These are phyloP conservation scores for Miniopterus natalensis DNA, from an alignment of 2,113 vertebrate species.

Conservation along the genomic window DNA sequence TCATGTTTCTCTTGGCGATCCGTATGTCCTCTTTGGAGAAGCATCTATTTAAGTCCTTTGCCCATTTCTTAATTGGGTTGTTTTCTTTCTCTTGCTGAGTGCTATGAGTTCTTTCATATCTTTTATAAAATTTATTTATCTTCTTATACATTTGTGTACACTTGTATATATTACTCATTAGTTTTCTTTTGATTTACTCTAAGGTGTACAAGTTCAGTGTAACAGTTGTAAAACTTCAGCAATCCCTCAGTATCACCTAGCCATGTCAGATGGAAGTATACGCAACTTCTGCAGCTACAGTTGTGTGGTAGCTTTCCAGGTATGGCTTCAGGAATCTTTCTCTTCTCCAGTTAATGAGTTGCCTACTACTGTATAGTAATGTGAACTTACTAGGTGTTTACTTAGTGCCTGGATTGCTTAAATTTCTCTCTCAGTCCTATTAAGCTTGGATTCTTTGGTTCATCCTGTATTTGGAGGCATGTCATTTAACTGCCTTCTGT, in stretches of 20 bases:
- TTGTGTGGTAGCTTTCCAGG: slow-evolving; percentile 97
- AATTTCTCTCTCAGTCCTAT: slow-evolving; percentile 10
- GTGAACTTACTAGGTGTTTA: slow-evolving; percentile 18
- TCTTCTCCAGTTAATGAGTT: slow-evolving; percentile 60
- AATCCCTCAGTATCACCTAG: slow-evolving; percentile 96
- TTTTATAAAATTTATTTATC: slow-evolving; percentile 56
- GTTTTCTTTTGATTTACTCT: slow-evolving; percentile 72
- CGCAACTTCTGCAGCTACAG: slow-evolving; percentile 98
- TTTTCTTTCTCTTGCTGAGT: no score
- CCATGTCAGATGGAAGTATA: slow-evolving; percentile 98
- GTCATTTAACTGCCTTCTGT: background rate
- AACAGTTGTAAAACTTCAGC: slow-evolving; percentile 94
- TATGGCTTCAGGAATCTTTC: slow-evolving; percentile 84
- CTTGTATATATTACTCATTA: slow-evolving; percentile 71
- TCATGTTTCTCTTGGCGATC: no score
- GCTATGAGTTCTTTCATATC: background rate
- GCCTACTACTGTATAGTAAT: background rate
- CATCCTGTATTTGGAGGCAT: slow-evolving; percentile 44
- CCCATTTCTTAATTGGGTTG: no score
- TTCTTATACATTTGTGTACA: slow-evolving; percentile 37
- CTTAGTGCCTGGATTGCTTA: background rate
- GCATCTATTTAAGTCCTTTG: no score
- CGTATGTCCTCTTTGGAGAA: no score
- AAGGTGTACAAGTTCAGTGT: slow-evolving; percentile 94
- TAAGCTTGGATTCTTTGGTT: slow-evolving; percentile 56